phyloP scores from a whole-genome alignment of 2,113 vertebrate species.

The Cheilinus undulatus region DNA sequence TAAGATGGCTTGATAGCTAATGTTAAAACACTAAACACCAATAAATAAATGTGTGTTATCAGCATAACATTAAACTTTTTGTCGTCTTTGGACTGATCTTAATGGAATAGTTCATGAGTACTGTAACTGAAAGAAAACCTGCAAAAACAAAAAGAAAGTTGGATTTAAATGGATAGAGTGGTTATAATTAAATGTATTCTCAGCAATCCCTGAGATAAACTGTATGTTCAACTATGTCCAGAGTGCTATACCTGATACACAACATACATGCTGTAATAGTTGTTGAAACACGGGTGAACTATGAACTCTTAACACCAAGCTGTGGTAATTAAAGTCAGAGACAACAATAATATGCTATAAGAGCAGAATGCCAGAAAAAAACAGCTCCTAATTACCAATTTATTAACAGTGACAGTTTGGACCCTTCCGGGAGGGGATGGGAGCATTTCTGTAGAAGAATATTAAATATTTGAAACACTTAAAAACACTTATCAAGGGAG shows the following conservation, averaged over 20 bases:
- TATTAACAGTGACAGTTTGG: conserved; percentile 44
- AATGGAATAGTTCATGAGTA: background rate
- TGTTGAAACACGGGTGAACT: background rate
- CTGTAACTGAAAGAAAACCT: too few relatives aligned
- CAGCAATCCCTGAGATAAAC: background rate
- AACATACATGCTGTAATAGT: background rate
- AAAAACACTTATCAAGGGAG: conserved; percentile 50
- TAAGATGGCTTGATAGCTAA: too few relatives aligned
- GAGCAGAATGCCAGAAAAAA: too few relatives aligned
- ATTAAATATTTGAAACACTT: conserved; percentile 60
- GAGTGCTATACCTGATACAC: conserved; percentile 7
- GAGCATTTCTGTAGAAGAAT: conserved; percentile 45
- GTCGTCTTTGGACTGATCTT: background rate
- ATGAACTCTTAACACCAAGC: too few relatives aligned
- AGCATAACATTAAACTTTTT: conserved; percentile 6
- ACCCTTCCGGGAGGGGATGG: conserved; percentile 25
- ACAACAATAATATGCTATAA: conserved; percentile 12
- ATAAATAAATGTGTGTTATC: conserved; percentile 20
- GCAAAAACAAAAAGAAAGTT: too few relatives aligned
- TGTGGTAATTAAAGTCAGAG: background rate
- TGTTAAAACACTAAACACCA: too few relatives aligned
- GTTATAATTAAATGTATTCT: too few relatives aligned
- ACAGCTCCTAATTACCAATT: conserved; percentile 27
- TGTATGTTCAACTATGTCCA: background rate
- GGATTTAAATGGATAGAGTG: too few relatives aligned